Evolutionary conservation across 2,888 invertebrate genomes (phyloP).

Genomic region (Xestia rhomboidea): DNA sequence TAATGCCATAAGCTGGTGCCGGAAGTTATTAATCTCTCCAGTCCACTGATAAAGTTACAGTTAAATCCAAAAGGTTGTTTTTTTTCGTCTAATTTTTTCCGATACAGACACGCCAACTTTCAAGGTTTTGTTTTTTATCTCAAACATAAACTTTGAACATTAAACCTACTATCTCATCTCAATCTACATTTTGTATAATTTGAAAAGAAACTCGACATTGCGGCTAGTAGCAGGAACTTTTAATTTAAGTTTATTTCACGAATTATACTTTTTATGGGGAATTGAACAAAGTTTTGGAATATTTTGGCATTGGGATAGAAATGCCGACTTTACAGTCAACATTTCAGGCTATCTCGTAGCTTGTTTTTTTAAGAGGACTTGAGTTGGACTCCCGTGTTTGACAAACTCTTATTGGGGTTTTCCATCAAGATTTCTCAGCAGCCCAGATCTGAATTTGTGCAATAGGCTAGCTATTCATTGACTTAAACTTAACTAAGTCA

Average conservation of each 20-base stretch:
- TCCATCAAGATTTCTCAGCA: background rate
- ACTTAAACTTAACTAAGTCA: no score
- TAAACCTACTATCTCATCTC: background rate
- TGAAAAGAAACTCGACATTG: background rate
- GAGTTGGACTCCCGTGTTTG: background rate
- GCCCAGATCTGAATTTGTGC: background rate
- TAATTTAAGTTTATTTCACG: background rate
- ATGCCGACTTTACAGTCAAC: background rate
- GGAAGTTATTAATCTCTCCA: conserved; percentile 40
- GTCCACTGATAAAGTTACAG: conserved; percentile 33
- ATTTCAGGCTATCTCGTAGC: background rate
- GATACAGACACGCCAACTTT: conserved; percentile 27
- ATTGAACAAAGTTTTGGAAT: background rate
- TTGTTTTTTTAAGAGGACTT: background rate
- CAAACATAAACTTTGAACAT: conserved; percentile 17
- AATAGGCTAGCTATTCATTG: no score
- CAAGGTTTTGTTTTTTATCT: conserved; percentile 25
- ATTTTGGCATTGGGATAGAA: background rate
- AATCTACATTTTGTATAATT: conserved; percentile 18
- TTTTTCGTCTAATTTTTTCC: conserved; percentile 1
- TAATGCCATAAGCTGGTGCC: conserved; percentile 18
- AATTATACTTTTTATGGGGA: background rate
- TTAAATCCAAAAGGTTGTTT: conserved; percentile 2
- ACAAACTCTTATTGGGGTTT: background rate
- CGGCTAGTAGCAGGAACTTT: background rate